These are phyloP conservation scores for Autographa pulchrina DNA, from an alignment of 2,888 invertebrate genomes.

Conservation along the genomic window DNA sequence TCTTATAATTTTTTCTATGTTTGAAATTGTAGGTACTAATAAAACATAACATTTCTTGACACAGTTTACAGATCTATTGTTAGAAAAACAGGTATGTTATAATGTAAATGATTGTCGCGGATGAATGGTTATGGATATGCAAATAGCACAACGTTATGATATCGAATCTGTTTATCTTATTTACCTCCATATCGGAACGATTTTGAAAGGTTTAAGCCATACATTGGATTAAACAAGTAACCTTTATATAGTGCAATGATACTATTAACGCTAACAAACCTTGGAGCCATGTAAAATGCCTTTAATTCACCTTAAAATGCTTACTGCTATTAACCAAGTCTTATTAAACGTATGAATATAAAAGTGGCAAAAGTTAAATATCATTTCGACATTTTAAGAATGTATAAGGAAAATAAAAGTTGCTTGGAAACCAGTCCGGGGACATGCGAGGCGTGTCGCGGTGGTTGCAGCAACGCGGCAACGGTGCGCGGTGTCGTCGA, in stretches of 20 bases:
- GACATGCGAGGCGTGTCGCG: constrained; percentile 5
- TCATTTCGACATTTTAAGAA: constrained; percentile 52
- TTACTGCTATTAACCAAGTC: background rate
- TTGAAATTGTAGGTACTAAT: too few relatives aligned
- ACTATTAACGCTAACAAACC: background rate
- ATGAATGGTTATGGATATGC: background rate
- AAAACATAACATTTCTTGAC: too few relatives aligned
- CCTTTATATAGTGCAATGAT: background rate
- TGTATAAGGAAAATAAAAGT: constrained; percentile 35
- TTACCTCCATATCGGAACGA: background rate
- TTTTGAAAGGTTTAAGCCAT: background rate
- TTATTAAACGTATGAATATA: constrained; percentile 1
- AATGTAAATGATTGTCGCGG: background rate
- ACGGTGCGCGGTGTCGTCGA: background rate
- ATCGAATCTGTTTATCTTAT: background rate
- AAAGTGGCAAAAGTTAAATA: constrained; percentile 27
- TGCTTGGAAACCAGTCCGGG: constrained; percentile 36
- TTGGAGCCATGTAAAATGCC: background rate
- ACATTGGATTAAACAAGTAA: background rate
- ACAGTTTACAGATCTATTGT: too few relatives aligned
- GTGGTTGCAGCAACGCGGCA: background rate
- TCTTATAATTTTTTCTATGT: too few relatives aligned
- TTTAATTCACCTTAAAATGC: background rate
- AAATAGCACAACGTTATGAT: background rate
- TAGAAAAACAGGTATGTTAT: background rate